A percentile compares a stretch with the other conserved stretches of the same genome.
phyloP scores from a whole-genome alignment of 2,797 vertebrate species.

The Ispidina picta region DNA sequence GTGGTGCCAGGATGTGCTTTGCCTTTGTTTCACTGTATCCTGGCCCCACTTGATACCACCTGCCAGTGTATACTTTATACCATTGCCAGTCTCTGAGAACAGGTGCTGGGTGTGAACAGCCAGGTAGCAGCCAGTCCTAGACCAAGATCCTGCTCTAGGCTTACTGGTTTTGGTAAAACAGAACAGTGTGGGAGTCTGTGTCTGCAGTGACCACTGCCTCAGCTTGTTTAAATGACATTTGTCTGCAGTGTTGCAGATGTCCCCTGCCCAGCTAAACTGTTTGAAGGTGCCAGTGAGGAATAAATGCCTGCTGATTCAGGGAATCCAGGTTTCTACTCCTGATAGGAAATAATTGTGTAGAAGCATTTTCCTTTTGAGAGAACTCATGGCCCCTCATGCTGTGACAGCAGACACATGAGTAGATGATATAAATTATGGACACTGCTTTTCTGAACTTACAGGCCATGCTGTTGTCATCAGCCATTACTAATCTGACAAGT shows the following conservation, averaged over 20 bases:
- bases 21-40: neutral
- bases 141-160: neutral
- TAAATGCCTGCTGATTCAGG: neutral
- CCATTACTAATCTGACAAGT: neutral
- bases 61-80: neutral
- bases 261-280: neutral
- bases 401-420: neutral
- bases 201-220: fast-evolving
- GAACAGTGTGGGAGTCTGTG: neutral
- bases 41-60: neutral
- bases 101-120: neutral
- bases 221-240: neutral
- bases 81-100: neutral
- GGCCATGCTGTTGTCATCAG: neutral
- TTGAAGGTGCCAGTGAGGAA: neutral
- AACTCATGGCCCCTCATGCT: neutral
- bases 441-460: neutral
- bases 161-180: neutral
- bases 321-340: neutral
- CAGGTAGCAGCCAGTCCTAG: neutral
- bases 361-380: neutral
- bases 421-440: neutral
- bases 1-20: neutral
- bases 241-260: neutral
- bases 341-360: neutral